These are phyloP conservation scores for Scolopax bukidnonensis DNA, from an alignment of 2,797 vertebrate genomes.

Conservation along the genomic window DNA sequence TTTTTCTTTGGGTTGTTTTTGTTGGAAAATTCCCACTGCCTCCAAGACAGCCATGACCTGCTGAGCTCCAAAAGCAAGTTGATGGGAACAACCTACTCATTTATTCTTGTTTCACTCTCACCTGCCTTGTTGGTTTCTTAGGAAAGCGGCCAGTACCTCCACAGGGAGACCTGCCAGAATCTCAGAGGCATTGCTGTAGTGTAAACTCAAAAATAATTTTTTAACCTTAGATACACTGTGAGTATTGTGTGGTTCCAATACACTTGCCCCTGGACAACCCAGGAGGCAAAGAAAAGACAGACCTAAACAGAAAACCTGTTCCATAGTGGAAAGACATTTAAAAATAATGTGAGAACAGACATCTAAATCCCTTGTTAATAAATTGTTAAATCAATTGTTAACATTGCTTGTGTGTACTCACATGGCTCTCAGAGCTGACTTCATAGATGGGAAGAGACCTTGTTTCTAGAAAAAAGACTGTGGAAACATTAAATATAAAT, in stretches of 20 bases:
- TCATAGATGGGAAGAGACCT: neutral
- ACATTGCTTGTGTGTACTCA: neutral
- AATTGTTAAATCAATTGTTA: neutral
- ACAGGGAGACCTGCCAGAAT: neutral
- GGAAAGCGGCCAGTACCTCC: neutral
- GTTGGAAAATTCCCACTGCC: neutral
- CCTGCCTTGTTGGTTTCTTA: neutral
- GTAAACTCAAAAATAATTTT: neutral
- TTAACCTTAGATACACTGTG: neutral
- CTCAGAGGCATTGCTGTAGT: neutral
- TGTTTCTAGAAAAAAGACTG: neutral
- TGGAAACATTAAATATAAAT: conserved; percentile 4
- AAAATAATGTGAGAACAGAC: neutral
- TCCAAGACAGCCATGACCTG: neutral
- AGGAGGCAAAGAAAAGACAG: neutral
- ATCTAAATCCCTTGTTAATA: neutral
- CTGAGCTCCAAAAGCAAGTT: neutral
- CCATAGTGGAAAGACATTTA: neutral
- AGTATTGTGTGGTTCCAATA: neutral
- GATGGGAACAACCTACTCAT: neutral
- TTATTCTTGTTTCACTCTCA: neutral
- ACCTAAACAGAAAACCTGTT: neutral
- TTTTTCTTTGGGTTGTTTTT: neutral
- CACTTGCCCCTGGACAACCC: neutral
- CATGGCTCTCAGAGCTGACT: neutral